Percentiles rank a stretch among this genome's conserved stretches.
phyloP scores from a whole-genome alignment of 2,888 invertebrate species.

The Sympetrum striolatum region DNA sequence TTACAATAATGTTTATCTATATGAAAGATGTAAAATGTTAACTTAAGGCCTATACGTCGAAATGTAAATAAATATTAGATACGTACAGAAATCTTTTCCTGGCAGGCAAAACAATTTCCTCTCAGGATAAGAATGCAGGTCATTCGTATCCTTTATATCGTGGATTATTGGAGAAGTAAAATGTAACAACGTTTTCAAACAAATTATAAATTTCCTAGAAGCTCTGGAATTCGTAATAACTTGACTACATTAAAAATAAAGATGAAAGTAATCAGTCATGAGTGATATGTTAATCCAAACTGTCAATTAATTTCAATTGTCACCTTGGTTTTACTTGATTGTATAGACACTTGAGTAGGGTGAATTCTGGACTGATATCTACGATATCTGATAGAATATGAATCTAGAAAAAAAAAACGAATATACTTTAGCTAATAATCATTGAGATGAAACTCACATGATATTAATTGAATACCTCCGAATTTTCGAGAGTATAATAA shows the following conservation, averaged over 20 bases:
- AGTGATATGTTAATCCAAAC: neutral
- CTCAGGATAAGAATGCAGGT: constrained; percentile 53
- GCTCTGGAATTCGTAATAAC: constrained; percentile 55
- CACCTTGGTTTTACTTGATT: constrained; percentile 68
- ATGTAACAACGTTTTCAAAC: constrained; percentile 60
- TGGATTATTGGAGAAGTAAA: constrained; percentile 51
- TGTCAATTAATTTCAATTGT: constrained; percentile 52
- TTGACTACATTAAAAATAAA: constrained; percentile 33
- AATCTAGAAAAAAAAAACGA: constrained; percentile 61
- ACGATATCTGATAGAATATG: constrained; percentile 72
- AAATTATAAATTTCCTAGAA: constrained; percentile 63
- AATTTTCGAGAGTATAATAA: constrained; percentile 71
- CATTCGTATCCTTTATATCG: constrained; percentile 53
- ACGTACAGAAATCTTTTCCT: constrained; percentile 67
- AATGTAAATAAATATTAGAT: neutral
- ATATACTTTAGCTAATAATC: neutral
- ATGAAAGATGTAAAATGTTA: no score
- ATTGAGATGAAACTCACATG: neutral
- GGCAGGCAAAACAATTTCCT: constrained; percentile 58
- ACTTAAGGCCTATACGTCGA: no score
- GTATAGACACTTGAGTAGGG: constrained; percentile 66
- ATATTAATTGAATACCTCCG: constrained; percentile 62
- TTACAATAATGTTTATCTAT: no score
- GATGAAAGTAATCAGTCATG: neutral
- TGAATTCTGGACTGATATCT: constrained; percentile 70